Evolutionary conservation across 2,888 invertebrate species (phyloP), one percentile per base, ranked within the genome.

Genomic region (Galeruca laticollis): DNA sequence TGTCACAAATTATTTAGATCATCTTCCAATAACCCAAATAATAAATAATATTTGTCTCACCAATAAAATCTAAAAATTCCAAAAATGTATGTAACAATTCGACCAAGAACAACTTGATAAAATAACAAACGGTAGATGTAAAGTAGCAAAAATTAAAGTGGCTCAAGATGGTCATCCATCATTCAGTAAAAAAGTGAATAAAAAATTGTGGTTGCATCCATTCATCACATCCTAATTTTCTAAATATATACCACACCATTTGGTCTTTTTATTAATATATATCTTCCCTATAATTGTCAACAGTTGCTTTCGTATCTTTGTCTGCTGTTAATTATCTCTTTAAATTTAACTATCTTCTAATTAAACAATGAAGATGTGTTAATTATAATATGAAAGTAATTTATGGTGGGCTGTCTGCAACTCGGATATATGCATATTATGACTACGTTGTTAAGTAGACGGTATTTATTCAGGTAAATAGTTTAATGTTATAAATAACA

Each of bases 311-410:
- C 26, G 57, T 26, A 35, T 8, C 26, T 18, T 40, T 35, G 26
- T 60, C 31, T 33, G 60, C 47, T 31, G 47, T 60, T 60, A 60
- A 60, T 60, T 60, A 60, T 31, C 47, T 60, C 47, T 60, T 60
- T 49, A 60, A 59, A 47, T 43, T 20, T 49, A 43, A 60, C 60
- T 26, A 60, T 60, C 43, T 40, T 60, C 60, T 49, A 60, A 60
- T 49, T 60, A 60, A 60, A 60, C 60, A 57, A 57, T 57, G 35
- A 57, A 57, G 33, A 57, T 35, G 60, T 60, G 60, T 60, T 60
- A 60, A 60, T 60, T 60, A 40, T 31, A 60, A 60, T 37, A 20
- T 15, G 35, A 54, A 18, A 13, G 37, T 57, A 57, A 57, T 57
- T 57, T 57, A 57, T 57, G 57, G 13, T 15, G 35, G 57, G 9